Evolutionary conservation across 2,797 vertebrate species (phyloP).

Genomic region (Podarcis siculus): DNA sequence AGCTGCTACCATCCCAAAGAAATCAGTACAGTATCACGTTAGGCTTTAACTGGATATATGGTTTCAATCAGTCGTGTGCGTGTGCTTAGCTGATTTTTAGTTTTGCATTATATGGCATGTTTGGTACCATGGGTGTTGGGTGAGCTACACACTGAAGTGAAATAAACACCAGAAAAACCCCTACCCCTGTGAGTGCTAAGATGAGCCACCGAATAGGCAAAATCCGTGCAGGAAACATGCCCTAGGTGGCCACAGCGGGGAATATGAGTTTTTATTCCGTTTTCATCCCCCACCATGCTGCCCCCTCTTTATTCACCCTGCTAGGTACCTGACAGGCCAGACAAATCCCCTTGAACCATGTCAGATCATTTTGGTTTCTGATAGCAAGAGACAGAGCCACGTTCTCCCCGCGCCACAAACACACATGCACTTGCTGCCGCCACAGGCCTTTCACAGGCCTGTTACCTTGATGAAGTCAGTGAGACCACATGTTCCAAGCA

Average conservation of each 20-base stretch:
- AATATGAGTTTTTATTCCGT: not conserved
- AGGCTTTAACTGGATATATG: not conserved
- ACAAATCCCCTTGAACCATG: not conserved
- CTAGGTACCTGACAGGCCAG: not conserved
- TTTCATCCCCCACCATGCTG: not conserved
- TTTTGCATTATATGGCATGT: not conserved
- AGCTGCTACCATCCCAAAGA: not conserved
- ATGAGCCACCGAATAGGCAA: not conserved
- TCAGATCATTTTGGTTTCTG: not conserved
- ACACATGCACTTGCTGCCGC: not conserved
- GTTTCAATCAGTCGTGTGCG: not conserved
- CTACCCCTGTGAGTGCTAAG: not conserved
- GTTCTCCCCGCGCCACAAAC: not conserved
- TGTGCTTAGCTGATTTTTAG: not conserved
- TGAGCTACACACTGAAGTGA: not conserved
- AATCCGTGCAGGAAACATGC: not conserved
- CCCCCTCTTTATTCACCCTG: not conserved
- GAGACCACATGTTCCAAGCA: not conserved
- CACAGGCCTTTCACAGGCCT: not conserved
- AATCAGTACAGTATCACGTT: not conserved
- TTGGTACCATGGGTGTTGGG: not conserved
- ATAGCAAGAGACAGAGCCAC: not conserved
- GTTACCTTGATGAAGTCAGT: conserved; percentile 2
- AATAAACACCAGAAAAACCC: not conserved
- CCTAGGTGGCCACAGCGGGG: not conserved